Evolutionary conservation across 1,140 invertebrate genomes (phyloP).

Genomic region (Phthorimaea operculella): DNA sequence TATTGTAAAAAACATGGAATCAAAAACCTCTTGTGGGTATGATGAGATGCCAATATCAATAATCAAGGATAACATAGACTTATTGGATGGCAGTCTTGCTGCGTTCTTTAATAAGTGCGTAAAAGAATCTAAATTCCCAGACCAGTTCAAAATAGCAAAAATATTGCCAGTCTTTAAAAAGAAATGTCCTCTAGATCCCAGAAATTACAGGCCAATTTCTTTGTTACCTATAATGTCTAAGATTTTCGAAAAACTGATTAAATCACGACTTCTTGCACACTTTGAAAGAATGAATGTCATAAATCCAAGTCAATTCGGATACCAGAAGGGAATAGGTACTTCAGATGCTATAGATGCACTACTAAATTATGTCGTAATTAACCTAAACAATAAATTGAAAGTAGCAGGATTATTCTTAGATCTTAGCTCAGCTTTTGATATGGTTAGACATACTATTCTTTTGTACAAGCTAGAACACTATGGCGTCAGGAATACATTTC

Average conservation of each 20-base stretch:
- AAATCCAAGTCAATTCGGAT: background rate
- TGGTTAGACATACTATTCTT: background rate
- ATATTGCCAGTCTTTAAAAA: no score
- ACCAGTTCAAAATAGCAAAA: no score
- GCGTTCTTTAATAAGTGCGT: no score
- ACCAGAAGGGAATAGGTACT: background rate
- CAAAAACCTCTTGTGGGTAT: no score
- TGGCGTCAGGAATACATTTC: background rate
- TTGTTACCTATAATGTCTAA: background rate
- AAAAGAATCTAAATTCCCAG: no score
- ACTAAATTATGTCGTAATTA: background rate
- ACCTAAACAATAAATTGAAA: background rate
- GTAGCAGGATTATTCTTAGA: background rate
- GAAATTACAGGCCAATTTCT: background rate
- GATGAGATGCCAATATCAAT: no score
- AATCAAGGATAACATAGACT: no score
- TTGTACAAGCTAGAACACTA: background rate
- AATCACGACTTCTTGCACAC: background rate
- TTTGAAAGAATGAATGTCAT: background rate
- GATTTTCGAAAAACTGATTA: slow-evolving; percentile 3
- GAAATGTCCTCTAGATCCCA: background rate
- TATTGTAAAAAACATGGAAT: background rate
- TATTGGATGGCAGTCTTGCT: no score
- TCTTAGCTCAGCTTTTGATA: slow-evolving; percentile 2
- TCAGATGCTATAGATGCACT: background rate